Evolutionary conservation across 2,888 invertebrate species (phyloP), one percentile per base, ranked within the genome.

Genomic region (Melinaea menophilus): DNA sequence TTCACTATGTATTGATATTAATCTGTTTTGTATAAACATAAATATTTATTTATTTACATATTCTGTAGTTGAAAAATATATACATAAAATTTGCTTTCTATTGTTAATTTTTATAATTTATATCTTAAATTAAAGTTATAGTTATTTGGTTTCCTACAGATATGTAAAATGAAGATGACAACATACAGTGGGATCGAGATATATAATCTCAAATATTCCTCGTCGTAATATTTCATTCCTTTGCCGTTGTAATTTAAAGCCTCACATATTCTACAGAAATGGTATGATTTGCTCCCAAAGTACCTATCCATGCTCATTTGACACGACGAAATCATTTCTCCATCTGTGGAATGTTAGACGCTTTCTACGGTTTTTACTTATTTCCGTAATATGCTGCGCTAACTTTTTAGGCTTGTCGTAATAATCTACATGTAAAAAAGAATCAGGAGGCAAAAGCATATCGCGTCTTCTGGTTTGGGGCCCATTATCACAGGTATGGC

Each of bases 401-500:
- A 95, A 79, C 33, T 88, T 22, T 22, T 22, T 1, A 22, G 22
- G 22, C 22, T 22, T 22, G 22, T 22, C 22, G 22, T 22, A 22
- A 22, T 22, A 22, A 22, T 22, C 22, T 22, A 22, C 22, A 22
- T 22, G 22, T 22, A 22, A 22, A 22, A 88, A 95, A 0, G 94
- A 95, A 62, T 88, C 76, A 0, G 94, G 93, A 0, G 95, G 95
- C 41, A 95, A 77, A 7, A 94, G 73, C 48, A 75, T 83, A 37
- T 82, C 73, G 69, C 86, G 85, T 60, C 87, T 87, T 73, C 87
- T 79, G 56, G 62, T 1, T 88, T 76, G 3, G 93, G 88, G 0
- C 95, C 95, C 91, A 94, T 92, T 51, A 95, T 92, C 3, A 95
- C 81, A 0, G 95, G 94, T 41, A 94, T 91, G 0, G 93, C 22